Evolutionary conservation across 2,797 vertebrate species (phyloP).

Genomic region (Falco naumanni): DNA sequence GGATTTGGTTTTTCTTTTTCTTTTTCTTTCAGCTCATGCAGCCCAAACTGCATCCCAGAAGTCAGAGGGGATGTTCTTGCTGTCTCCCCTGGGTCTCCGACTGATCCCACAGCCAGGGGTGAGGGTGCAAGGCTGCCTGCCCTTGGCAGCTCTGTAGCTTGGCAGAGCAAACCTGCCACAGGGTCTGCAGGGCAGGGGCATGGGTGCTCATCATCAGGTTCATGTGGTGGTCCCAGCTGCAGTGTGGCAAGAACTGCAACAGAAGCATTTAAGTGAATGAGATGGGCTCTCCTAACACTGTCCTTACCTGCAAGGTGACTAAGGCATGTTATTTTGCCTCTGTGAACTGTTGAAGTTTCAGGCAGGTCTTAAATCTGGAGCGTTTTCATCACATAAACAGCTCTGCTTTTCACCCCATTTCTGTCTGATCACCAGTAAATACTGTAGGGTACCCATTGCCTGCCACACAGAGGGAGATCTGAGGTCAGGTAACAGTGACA

Average conservation of each 20-base stretch:
- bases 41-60: not conserved
- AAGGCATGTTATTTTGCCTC: not conserved
- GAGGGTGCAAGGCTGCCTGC: rapidly evolving
- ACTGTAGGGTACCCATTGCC: not conserved
- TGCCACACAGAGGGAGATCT: not conserved
- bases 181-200: not conserved
- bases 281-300: not conserved
- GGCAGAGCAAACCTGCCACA: not conserved
- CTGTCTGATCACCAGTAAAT: not conserved
- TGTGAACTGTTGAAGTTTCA: not conserved
- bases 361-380: not conserved
- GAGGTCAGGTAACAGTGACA: not conserved
- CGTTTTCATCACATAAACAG: not conserved
- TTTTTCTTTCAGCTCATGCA: not conserved
- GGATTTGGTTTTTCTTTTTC: not conserved
- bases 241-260: not conserved
- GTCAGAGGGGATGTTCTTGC: not conserved
- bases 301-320: not conserved
- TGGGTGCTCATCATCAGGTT: not conserved
- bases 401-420: not conserved
- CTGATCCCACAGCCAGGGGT: not conserved
- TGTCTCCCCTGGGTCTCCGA: not conserved
- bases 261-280: not conserved
- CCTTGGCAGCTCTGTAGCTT: rapidly evolving
- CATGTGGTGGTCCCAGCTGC: not conserved